Evolutionary conservation across 2,113 vertebrate genomes (phyloP).

Genomic region (Dissostichus mawsoni): DNA sequence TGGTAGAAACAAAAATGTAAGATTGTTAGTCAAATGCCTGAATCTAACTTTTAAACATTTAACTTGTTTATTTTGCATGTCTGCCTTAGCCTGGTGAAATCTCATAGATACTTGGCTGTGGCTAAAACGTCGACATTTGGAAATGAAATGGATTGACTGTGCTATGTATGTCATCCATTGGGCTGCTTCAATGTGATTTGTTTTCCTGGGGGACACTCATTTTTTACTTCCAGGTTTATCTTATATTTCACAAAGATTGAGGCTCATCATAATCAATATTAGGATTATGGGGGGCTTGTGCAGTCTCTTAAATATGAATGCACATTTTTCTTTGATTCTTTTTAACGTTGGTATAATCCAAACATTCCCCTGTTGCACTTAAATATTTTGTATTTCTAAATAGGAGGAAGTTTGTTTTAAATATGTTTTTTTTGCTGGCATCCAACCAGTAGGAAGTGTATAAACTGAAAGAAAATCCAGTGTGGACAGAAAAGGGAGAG

Average conservation of each 20-base stretch:
- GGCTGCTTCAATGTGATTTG: constrained; percentile 16
- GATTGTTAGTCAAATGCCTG: not conserved
- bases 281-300: not conserved
- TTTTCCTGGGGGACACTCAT: not conserved
- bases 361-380: not conserved
- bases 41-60: not conserved
- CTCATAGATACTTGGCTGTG: constrained; percentile 8
- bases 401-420: not conserved
- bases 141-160: constrained; percentile 29
- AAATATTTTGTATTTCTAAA: not conserved
- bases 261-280: not conserved
- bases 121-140: constrained; percentile 25
- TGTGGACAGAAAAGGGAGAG: constrained; percentile 63
- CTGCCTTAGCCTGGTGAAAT: not conserved
- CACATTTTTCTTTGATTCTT: not conserved
- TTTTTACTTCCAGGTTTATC: not conserved
- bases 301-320: not conserved
- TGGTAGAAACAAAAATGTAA: not conserved
- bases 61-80: not conserved
- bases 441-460: constrained; percentile 55
- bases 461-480: constrained; percentile 62
- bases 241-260: not conserved
- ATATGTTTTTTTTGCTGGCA: constrained; percentile 15
- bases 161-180: not conserved
- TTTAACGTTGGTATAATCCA: not conserved